Conservation (phyloP, 1,140 invertebrate genomes). For the Bombus pascuorum region DNA sequence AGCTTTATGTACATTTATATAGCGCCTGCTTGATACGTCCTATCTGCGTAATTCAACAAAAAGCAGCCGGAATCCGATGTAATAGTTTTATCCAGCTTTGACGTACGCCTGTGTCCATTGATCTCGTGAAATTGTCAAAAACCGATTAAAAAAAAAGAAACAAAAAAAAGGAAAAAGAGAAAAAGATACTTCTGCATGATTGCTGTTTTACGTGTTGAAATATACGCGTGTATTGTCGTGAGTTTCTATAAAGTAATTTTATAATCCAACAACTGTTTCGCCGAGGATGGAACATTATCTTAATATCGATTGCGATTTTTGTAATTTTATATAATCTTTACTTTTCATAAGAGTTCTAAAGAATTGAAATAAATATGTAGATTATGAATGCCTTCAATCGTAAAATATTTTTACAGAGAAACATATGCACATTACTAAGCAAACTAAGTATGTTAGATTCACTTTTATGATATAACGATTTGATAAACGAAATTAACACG, state of each 20-base stretch:
- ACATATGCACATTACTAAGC: no score
- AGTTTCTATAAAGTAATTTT: not conserved
- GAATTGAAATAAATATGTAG: no score
- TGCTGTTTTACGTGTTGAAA: not conserved
- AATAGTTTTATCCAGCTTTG: conserved; percentile 32
- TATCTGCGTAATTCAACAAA: conserved; percentile 45
- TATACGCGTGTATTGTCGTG: not conserved
- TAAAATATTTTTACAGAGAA: no score
- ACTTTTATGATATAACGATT: no score
- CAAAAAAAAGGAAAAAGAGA: no score
- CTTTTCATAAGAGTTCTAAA: no score
- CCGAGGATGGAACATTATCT: not conserved
- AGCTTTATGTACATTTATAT: conserved; percentile 32
- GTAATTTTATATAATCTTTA: not conserved
- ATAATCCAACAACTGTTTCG: not conserved
- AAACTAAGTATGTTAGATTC: no score
- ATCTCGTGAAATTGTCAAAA: not conserved
- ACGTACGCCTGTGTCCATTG: not conserved
- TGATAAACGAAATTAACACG: no score
- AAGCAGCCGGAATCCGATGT: conserved; percentile 31
- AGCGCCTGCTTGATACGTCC: conserved; percentile 4
- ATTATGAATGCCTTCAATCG: no score
- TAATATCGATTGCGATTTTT: not conserved
- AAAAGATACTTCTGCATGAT: not conserved
- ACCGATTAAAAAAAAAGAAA: no score